Base-by-base conservation (phyloP, 2,888 invertebrate genomes). In the Sarcophaga variegata region DNA sequence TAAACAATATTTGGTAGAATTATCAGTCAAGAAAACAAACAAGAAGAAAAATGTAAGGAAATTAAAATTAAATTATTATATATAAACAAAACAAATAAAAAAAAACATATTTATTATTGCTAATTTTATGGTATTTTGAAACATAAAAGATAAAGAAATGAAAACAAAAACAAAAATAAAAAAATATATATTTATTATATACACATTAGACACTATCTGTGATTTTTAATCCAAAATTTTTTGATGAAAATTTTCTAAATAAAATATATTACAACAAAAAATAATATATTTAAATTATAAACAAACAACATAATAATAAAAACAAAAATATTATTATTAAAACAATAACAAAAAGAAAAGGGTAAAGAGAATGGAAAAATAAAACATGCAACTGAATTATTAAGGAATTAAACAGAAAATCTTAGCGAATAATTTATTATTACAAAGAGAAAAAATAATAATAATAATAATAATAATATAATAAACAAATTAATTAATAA, bases 191-290 rank as follows among this genome's bases (percentile, higher is more conserved):
- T 91, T 91, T 91, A 91, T 89, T 88, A 90, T 89, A 89, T 88
- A 89, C 88, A 92, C 91, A 92, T 92, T 92, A 92, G 92, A 93
- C 92, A 93, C 93, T 93, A 93, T 93, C 93, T 93, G 93, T 93
- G 93, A 93, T 93, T 93, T 92, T 92, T 93, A 93, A 93, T 93
- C 93, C 93, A 93, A 93, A 93, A 93, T 93, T 93, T 93, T 93
- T 92, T 93, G 93, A 93, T 92, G 86, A 86, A 88, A 92, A 93
- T 93, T 93, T 93, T 93, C 93, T 93, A 91, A 93, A 91, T 84
- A 84, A 87, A 87, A 84, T 87, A 82, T 87, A 87, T 87, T 85
- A 72, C 80, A 54, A 75, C 14, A 69, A 84, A 88, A 64, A 88
- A 87, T 88, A 88, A 89, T 86, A 89, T 85, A 89, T 88, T 88